phyloP scores from a whole-genome alignment of 1,140 invertebrate genomes.

The Bombyx mori region ASM3026992v2 NC_085115.1:634501-635000 shows the following conservation, averaged over 20 bases:
- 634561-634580: constrained; percentile 94
- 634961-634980: too few relatives aligned
- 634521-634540: constrained; percentile 92
- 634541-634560: constrained; percentile 94
- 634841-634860: too few relatives aligned
- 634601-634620: constrained; percentile 91
- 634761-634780: too few relatives aligned
- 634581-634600: constrained; percentile 90
- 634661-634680: not conserved
- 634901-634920: too few relatives aligned
- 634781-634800: too few relatives aligned
- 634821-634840: too few relatives aligned
- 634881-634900: too few relatives aligned
- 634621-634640: constrained; percentile 83
- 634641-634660: not conserved
- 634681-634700: not conserved
- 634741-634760: not conserved
- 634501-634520: constrained; percentile 85
- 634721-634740: not conserved
- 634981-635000: too few relatives aligned
- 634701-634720: not conserved
- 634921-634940: too few relatives aligned
- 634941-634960: too few relatives aligned
- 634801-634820: too few relatives aligned
- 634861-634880: too few relatives aligned